phyloP scores from a whole-genome alignment of 2,888 invertebrate genomes.

The Scelioninae gen. 2 region DNA sequence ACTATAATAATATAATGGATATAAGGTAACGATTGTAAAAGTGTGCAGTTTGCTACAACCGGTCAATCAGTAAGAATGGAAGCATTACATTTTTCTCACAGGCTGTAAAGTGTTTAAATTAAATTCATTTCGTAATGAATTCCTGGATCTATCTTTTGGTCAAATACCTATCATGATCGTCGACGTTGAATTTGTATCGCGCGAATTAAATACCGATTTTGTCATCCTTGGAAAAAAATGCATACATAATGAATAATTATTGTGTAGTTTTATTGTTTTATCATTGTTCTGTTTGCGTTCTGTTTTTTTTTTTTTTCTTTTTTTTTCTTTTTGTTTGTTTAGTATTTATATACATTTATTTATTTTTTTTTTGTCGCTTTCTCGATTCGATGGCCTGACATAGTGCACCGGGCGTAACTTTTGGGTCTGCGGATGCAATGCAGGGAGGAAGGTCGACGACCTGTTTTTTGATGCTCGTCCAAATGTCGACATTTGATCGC shows the following conservation, averaged over 20 bases:
- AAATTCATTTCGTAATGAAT: conserved; percentile 73
- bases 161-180: conserved; percentile 42
- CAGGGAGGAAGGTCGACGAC: conserved; percentile 21
- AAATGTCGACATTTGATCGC: conserved; percentile 20
- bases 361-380: too few relatives aligned
- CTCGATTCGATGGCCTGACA: too few relatives aligned
- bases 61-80: conserved; percentile 70
- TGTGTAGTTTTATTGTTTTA: conserved; percentile 56
- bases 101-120: conserved; percentile 73
- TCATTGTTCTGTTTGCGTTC: conserved; percentile 39
- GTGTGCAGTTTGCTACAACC: conserved; percentile 71
- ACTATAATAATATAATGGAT: conserved; percentile 73
- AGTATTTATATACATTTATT: too few relatives aligned
- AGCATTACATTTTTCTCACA: conserved; percentile 72
- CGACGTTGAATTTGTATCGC: conserved; percentile 50
- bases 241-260: conserved; percentile 56
- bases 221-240: conserved; percentile 59
- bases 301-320: conserved; percentile 17
- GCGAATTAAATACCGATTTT: conserved; percentile 45
- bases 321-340: conserved; percentile 15
- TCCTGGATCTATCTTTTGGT: conserved; percentile 56
- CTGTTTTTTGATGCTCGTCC: conserved; percentile 31
- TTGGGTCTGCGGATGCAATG: conserved; percentile 26
- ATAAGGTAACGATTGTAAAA: conserved; percentile 73
- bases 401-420: conserved; percentile 21